Conservation (phyloP, 2,888 invertebrate genomes). For the Amphimallon solstitiale region DNA sequence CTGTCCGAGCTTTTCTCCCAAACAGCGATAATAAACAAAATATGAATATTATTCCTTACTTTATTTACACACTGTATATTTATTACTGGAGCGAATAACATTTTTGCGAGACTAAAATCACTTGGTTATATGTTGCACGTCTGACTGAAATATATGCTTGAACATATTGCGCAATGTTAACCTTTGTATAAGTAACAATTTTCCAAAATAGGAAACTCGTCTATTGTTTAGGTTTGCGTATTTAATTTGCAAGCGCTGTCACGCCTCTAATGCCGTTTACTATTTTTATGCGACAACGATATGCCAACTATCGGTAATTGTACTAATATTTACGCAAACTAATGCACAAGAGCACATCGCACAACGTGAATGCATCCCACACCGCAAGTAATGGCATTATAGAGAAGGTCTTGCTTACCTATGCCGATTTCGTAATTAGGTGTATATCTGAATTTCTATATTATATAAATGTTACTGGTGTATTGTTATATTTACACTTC, state of each 20-base stretch:
- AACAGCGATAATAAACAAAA: too few species aligned
- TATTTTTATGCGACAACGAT: background rate
- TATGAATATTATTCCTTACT: too few species aligned
- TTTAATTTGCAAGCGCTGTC: slow-evolving; percentile 19
- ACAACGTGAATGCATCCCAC: too few species aligned
- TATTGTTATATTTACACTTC: too few species aligned
- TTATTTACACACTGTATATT: too few species aligned
- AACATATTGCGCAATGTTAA: slow-evolving; percentile 16
- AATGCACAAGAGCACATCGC: too few species aligned
- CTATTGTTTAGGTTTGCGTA: slow-evolving; percentile 20
- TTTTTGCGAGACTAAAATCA: slow-evolving; percentile 1
- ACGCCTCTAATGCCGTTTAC: slow-evolving; percentile 11
- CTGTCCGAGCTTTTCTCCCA: too few species aligned
- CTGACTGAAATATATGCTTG: background rate
- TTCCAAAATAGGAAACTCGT: slow-evolving; percentile 17
- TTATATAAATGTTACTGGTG: too few species aligned
- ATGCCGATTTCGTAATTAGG: too few species aligned
- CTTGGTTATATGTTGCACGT: slow-evolving; percentile 6
- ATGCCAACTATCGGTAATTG: background rate
- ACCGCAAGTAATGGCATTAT: too few species aligned
- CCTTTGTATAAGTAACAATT: slow-evolving; percentile 15
- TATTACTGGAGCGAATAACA: slow-evolving; percentile 1
- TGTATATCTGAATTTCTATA: too few species aligned
- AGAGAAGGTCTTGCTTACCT: too few species aligned
- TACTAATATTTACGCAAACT: background rate